These are phyloP conservation scores for Halictus ligatus DNA, from an alignment of 2,888 invertebrate genomes.

Conservation along the genomic window DNA sequence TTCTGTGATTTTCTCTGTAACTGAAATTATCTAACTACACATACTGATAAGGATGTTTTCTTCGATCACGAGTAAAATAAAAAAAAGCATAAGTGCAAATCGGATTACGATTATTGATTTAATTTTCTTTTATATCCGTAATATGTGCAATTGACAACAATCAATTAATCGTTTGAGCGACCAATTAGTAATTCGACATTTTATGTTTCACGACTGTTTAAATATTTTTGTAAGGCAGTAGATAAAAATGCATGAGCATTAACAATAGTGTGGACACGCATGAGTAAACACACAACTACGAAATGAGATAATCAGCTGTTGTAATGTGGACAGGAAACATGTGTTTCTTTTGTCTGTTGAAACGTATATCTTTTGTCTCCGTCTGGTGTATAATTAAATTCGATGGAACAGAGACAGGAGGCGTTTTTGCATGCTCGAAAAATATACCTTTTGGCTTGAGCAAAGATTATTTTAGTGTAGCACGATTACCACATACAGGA, in stretches of 20 bases:
- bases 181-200: neutral
- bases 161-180: neutral
- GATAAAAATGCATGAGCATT: neutral
- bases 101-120: neutral
- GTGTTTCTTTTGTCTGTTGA: constrained; percentile 10
- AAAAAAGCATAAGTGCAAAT: too few species aligned
- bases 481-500: neutral
- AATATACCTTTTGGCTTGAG: neutral
- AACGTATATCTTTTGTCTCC: constrained; percentile 14
- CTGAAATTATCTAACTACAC: neutral
- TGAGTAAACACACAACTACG: neutral
- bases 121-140: neutral
- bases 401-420: constrained; percentile 16
- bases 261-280: neutral
- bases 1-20: neutral
- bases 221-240: neutral
- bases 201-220: neutral
- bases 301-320: constrained; percentile 22
- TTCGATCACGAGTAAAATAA: neutral
- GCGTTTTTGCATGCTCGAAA: neutral
- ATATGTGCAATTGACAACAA: neutral
- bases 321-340: neutral
- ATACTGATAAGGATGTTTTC: neutral
- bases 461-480: constrained; percentile 18
- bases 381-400: constrained; percentile 25